Base-by-base conservation (phyloP, 2,113 vertebrate genomes). In the Fulica atra region DNA sequence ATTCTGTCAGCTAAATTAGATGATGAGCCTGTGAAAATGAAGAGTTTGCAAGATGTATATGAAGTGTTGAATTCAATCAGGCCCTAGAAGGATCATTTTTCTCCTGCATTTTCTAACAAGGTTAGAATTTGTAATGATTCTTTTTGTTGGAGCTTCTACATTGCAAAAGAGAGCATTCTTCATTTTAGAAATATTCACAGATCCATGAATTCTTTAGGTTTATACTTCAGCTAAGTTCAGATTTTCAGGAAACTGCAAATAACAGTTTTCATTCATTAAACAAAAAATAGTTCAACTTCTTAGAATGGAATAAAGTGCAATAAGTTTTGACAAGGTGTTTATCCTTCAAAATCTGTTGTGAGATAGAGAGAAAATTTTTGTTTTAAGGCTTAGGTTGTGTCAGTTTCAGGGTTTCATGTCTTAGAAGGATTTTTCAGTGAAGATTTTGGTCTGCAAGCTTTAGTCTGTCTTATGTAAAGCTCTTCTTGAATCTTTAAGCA, bases 91-190 rank as follows among this genome's bases (percentile, higher is more conserved):
- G 21, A 92, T 73, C 44, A 64, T 89, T 91, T 90, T 60, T 82
- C 91, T 92, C 51, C 7, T 2, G 2, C 10, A 3, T 16, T 63
- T 74, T 89, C 16, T 74, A 89, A 91, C 5, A 60, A 74, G 53
- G 14, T 83, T 90, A 95, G 84, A 96, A 96, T 96, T 87, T 89
- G 64, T 96, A 96, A 95, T 95, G 23, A 93, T 66, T 60, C 7
- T 76, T 85, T 86, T 69, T 74, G 18, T 11, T 57, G 10, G 35
- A 63, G 13, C 71, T 94, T 95, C 59, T 81, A 51, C 94, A 63
- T 51, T 89, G 31, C 19, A 70, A 68, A 66, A 81, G 24, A 95
- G 21, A 92, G 53, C 40, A 86, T 70, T 66, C 15, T 17, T 53
- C n/a, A 21, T 35, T 48, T 89, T 77, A 88, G 54, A 95, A 94